Evolutionary conservation across 2,888 invertebrate species (phyloP).

Genomic region (Didymodactylos carnosus): DNA sequence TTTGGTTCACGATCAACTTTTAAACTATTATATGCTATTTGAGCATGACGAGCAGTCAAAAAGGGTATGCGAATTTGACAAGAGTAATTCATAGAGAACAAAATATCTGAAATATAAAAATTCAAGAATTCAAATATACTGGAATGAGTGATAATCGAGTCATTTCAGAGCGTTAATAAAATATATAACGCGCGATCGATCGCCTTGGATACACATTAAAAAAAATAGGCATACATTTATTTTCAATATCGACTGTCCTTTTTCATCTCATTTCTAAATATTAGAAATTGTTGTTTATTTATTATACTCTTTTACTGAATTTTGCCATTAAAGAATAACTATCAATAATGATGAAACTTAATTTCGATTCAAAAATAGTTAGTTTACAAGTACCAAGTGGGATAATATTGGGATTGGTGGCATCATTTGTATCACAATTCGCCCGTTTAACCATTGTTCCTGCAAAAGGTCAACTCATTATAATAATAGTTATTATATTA

Average conservation of each 20-base stretch:
- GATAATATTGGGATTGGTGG: not conserved
- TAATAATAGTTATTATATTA: not conserved
- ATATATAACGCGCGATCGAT: too few species aligned
- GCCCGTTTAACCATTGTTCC: not conserved
- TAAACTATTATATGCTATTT: not conserved
- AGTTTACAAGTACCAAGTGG: not conserved
- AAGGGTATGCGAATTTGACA: not conserved
- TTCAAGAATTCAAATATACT: too few species aligned
- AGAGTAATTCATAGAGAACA: not conserved
- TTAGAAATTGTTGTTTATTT: too few species aligned
- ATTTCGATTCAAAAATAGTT: not conserved
- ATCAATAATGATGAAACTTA: not conserved
- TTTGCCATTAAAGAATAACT: too few species aligned
- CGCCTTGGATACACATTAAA: too few species aligned
- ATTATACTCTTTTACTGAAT: too few species aligned
- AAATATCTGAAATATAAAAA: too few species aligned
- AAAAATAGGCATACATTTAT: too few species aligned
- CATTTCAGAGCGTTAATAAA: too few species aligned
- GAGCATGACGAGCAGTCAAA: not conserved
- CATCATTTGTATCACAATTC: not conserved
- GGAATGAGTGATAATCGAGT: too few species aligned
- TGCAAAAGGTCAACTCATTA: not conserved
- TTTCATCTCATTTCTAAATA: too few species aligned
- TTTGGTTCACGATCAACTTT: not conserved
- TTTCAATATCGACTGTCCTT: too few species aligned